Evolutionary conservation across 2,797 vertebrate genomes (phyloP).

Genomic region (Aselliscus stoliczkanus): DNA sequence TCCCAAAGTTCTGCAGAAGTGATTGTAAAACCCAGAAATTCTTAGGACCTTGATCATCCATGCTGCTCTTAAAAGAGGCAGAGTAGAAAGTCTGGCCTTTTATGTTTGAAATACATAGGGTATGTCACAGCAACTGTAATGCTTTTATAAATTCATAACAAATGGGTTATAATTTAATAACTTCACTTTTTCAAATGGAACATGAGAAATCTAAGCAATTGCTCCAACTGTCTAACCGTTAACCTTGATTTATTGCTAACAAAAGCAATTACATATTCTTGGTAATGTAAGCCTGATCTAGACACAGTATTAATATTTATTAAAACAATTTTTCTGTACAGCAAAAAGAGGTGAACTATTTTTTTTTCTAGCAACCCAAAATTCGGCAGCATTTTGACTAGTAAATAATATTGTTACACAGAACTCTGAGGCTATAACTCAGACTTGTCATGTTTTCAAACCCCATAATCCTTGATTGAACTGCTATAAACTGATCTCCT

Average conservation of each 20-base stretch:
- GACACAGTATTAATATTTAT: slow-evolving; percentile 64
- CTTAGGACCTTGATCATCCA: neutral
- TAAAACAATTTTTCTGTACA: slow-evolving; percentile 15
- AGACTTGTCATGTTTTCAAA: neutral
- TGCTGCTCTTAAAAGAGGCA: neutral
- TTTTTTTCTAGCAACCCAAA: slow-evolving; percentile 36
- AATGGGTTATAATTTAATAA: slow-evolving; percentile 54
- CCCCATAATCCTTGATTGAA: neutral
- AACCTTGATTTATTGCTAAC: slow-evolving; percentile 68
- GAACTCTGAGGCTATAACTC: neutral
- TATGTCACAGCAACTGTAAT: neutral
- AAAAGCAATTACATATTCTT: slow-evolving; percentile 64
- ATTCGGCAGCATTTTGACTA: slow-evolving; percentile 1
- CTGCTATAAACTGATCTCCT: neutral
- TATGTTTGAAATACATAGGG: neutral
- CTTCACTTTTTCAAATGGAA: slow-evolving; percentile 56
- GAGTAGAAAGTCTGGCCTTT: slow-evolving; percentile 1
- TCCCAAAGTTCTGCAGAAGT: neutral
- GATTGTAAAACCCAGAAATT: neutral
- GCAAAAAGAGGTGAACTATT: neutral
- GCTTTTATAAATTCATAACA: slow-evolving; percentile 49
- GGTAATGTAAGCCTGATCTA: slow-evolving; percentile 38
- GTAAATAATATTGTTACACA: neutral
- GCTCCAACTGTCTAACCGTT: slow-evolving; percentile 19
- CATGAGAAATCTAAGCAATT: slow-evolving; percentile 62